Evolutionary conservation across 2,113 vertebrate genomes (phyloP), one percentile per base, ranked within the genome.

Genomic region (Prionailurus viverrinus): DNA sequence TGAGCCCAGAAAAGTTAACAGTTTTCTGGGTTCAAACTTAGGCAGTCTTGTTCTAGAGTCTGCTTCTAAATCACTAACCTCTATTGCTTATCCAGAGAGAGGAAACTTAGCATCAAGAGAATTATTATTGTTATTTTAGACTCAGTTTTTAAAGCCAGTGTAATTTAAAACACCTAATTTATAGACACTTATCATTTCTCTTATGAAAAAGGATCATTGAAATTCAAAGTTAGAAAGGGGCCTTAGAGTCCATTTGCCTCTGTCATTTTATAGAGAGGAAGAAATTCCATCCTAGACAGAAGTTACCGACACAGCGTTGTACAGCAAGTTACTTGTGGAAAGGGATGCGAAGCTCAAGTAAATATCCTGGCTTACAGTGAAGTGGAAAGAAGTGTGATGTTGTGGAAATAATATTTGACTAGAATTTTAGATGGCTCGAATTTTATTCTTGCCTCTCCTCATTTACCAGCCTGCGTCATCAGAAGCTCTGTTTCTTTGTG

Each of bases 191-290:
- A 51, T 2, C 33, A 48, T 94, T 96, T 96, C 14, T 94, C 1
- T 88, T 82, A 78, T 7, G 51, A 51, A 58, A 89, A 79, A 79
- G 31, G 29, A 31, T 33, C 18, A 31, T 79, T 79, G 48, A 79
- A 79, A 79, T 79, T 78, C 27, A 48, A 48, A 48, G 41, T 78
- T 78, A 27, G 81, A 90, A 94, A 89, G 10, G 31, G 19, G 25
- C 18, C 39, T 58, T 84, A 88, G 71, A 90, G 16, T 82, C 19
- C 29, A 23, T 89, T 95, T 36, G 41, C 27, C 14, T 0, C 4
- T 61, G 21, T 87, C 19, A 74, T 91, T 90, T 91, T 95, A 76
- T 2, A n/a, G 48, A 92, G 53, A 96, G 45, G 71, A 91, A 80
- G 58, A 84, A 91, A 66, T 91, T 91, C 11, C 53, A 14, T 65